A percentile compares a stretch with the other conserved stretches of the same genome.
Evolutionary conservation across 2,888 invertebrate genomes (phyloP).

Genomic region (Octodonta nipae): DNA sequence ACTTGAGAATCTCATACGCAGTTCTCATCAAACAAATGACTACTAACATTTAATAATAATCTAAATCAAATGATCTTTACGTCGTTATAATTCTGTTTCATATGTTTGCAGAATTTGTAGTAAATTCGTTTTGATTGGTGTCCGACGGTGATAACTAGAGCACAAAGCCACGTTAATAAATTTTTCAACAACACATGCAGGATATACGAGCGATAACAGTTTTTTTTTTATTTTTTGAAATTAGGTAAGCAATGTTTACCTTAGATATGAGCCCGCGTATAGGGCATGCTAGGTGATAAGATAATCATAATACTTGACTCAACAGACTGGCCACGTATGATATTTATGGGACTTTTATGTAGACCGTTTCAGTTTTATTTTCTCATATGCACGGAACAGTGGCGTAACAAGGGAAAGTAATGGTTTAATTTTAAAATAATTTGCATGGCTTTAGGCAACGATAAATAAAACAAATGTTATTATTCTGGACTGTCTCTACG

Average conservation of each 20-base stretch:
- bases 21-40: too few relatives aligned
- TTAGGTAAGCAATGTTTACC: conserved; percentile 28
- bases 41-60: too few relatives aligned
- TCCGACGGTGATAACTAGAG: too few relatives aligned
- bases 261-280: conserved; percentile 25
- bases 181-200: conserved; percentile 1
- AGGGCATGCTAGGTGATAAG: conserved; percentile 5
- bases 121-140: too few relatives aligned
- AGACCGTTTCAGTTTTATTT: background rate
- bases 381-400: background rate
- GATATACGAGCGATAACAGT: conserved; percentile 3
- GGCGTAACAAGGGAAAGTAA: background rate
- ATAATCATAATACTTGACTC: background rate
- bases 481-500: too few relatives aligned
- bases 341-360: background rate
- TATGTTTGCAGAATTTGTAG: too few relatives aligned
- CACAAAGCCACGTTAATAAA: too few relatives aligned
- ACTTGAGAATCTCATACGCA: too few relatives aligned
- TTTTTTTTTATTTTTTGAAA: conserved; percentile 21
- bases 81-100: too few relatives aligned
- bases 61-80: too few relatives aligned
- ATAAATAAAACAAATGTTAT: too few relatives aligned
- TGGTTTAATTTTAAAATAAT: background rate
- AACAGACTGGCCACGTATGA: conserved; percentile 1
- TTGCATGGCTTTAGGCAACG: background rate